Base-by-base conservation (phyloP, 2,888 invertebrate genomes). In the Muscina levida region DNA sequence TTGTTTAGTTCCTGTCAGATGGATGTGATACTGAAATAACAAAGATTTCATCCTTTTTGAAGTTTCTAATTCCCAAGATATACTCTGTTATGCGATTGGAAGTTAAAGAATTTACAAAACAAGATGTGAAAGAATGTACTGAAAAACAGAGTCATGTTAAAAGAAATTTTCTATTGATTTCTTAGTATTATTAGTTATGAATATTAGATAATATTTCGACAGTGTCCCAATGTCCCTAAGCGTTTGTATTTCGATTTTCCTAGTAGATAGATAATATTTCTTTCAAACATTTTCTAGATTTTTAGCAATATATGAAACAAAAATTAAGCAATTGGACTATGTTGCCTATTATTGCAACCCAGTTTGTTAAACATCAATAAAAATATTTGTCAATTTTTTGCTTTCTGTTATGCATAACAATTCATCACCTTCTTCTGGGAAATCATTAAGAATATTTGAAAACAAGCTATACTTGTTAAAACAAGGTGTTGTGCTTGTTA, bases 31-130 rank as follows among this genome's bases (percentile, higher is more conserved):
- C 19, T 17, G 39, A 4, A 44, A 66, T 44, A 79, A 72, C 66
- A 74, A 75, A 59, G 70, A 57, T 71, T 59, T 22, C 11, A 31
- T 57, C 1, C 19, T n/a, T 51, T 53, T 6, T 56, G 31, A 31
- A n/a, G 31, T 8, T 31, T 31, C 31, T 5, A 5, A 5, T 31
- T 8, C 31, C 5, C 31, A 19, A 37, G 22, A 71, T 46, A n/a
- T 37, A 39, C 15, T 56, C 19, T n/a, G 44, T 26, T 56, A 10
- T 26, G 17, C 46, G 2, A 11, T 13, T 57, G 46, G 46, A 62
- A 57, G 44, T 57, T 56, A 15, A 10, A 17, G 46, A 70, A 39
- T 26, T 44, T 1, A 2, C 6, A 24, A 10, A 3, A 70, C 42
- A 56, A 44, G 19, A 44, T 42, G 24, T 11, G 2, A 19, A 39